phyloP scores from a whole-genome alignment of 2,888 invertebrate species.

The Hirtodrosophila trivittata region DNA sequence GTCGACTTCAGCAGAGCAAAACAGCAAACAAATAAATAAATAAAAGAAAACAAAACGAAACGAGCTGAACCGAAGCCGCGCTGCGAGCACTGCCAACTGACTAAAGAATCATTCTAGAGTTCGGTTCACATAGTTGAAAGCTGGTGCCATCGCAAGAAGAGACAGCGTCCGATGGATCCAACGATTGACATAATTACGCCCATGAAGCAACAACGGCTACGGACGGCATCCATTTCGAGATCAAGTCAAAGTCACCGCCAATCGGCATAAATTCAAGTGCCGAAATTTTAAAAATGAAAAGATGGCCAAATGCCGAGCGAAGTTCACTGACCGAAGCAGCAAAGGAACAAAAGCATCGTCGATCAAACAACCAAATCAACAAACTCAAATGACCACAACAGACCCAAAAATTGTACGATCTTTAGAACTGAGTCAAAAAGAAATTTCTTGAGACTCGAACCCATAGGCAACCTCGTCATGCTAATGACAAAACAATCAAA shows the following conservation, averaged over 20 bases:
- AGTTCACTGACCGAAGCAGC: constrained; percentile 58
- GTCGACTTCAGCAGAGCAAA: constrained; percentile 17
- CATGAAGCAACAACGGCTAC: constrained; percentile 19
- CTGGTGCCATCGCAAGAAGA: constrained; percentile 10
- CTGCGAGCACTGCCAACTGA: constrained; percentile 10
- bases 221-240: constrained; percentile 44
- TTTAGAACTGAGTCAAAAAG: neutral
- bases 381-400: constrained; percentile 22
- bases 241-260: constrained; percentile 22
- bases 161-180: constrained; percentile 17
- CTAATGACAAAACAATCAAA: constrained; percentile 71
- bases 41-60: constrained; percentile 5
- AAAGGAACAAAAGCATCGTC: constrained; percentile 35
- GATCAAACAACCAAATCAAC: constrained; percentile 9
- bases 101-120: constrained; percentile 41
- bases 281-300: constrained; percentile 29
- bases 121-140: constrained; percentile 20
- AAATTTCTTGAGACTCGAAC: constrained; percentile 4
- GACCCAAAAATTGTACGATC: neutral
- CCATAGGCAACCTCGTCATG: constrained; percentile 42
- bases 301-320: constrained; percentile 32
- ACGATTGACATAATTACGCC: constrained; percentile 70
- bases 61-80: constrained; percentile 18
- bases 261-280: constrained; percentile 72
- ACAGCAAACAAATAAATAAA: constrained; percentile 8